Conservation (phyloP, 2,797 vertebrate genomes). For the Etheostoma perlongum region DNA sequence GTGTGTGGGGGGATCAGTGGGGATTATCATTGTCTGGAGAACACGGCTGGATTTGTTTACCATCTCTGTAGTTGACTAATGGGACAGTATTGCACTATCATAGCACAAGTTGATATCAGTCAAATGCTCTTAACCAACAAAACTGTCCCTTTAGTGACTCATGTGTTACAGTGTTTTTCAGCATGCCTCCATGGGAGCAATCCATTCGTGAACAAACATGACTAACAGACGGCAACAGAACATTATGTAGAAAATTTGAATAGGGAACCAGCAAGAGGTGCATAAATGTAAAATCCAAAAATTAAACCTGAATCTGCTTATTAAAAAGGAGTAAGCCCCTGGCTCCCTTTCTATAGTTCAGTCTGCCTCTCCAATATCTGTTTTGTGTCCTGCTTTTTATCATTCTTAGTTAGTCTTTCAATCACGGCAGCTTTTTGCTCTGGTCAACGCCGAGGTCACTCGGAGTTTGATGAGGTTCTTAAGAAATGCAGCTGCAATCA, state of each 20-base stretch:
- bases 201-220: conserved; percentile 18
- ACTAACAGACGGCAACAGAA: conserved; percentile 7
- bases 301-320: conserved; percentile 66
- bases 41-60: conserved; percentile 72
- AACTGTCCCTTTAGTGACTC: conserved; percentile 40
- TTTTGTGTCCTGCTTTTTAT: conserved; percentile 43
- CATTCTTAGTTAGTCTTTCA: conserved; percentile 40
- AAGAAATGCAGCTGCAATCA: conserved; percentile 45
- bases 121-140: conserved; percentile 61
- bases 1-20: conserved; percentile 65
- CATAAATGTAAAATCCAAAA: conserved; percentile 48
- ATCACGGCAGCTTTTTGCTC: conserved; percentile 40
- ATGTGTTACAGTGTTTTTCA: conserved; percentile 29
- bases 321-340: conserved; percentile 53
- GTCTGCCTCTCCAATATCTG: conserved; percentile 50
- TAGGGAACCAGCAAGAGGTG: not conserved
- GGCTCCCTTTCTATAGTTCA: conserved; percentile 37
- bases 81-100: conserved; percentile 54
- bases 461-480: conserved; percentile 47
- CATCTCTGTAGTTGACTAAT: conserved; percentile 69
- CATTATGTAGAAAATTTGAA: not conserved
- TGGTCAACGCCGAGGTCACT: conserved; percentile 33
- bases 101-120: conserved; percentile 63
- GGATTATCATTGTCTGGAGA: conserved; percentile 82
- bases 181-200: conserved; percentile 16